phyloP scores from a whole-genome alignment of 2,888 invertebrate species.

The Chorisops tibialis region DNA sequence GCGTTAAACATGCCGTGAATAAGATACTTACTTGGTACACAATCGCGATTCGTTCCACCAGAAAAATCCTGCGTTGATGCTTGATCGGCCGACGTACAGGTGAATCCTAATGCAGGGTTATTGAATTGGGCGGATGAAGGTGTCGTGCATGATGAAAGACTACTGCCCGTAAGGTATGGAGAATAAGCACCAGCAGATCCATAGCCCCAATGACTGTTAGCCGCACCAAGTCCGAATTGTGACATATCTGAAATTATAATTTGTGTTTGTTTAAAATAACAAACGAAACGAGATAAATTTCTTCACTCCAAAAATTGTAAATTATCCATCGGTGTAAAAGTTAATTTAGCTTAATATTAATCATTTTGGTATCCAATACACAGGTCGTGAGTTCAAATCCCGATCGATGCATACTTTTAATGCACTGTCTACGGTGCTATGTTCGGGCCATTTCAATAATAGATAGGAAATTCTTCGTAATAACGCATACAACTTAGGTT shows the following conservation, averaged over 20 bases:
- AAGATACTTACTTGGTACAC: conserved; percentile 51
- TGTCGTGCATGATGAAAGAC: conserved; percentile 71
- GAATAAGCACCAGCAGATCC: conserved; percentile 82
- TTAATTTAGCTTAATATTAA: not conserved
- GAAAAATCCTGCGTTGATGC: conserved; percentile 58
- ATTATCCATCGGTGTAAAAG: too few relatives aligned
- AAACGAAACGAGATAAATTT: too few relatives aligned
- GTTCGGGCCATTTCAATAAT: too few relatives aligned
- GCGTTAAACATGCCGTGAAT: not conserved
- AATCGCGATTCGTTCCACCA: conserved; percentile 58
- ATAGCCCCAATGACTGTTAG: conserved; percentile 87
- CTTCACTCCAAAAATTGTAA: too few relatives aligned
- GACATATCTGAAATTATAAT: conserved; percentile 66
- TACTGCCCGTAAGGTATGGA: conserved; percentile 70
- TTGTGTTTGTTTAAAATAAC: too few relatives aligned
- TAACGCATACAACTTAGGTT: too few relatives aligned
- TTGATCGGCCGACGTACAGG: conserved; percentile 67
- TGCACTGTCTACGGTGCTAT: too few relatives aligned
- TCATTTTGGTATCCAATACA: not conserved
- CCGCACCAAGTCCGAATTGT: conserved; percentile 78
- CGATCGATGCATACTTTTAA: too few relatives aligned
- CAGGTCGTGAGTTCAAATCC: too few relatives aligned
- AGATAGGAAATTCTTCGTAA: too few relatives aligned
- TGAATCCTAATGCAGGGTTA: conserved; percentile 70
- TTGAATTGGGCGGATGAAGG: conserved; percentile 69